Base-by-base conservation (phyloP, 1,140 invertebrate species). In the Heliconius eleuchia region DNA sequence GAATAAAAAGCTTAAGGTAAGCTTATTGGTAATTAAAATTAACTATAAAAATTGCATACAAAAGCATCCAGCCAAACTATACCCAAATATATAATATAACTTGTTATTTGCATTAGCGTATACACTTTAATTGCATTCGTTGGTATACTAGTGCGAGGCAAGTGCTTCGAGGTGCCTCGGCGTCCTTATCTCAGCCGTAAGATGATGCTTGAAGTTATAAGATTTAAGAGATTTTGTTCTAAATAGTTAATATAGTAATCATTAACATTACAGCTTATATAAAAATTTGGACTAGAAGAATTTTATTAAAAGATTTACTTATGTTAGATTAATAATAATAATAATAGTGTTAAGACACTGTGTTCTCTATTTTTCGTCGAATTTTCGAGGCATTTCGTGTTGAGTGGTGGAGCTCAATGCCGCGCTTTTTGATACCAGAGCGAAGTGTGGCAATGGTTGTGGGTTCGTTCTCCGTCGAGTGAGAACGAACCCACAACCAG, bases 91-190 rank as follows among this genome's bases (percentile, higher is more conserved):
- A 39, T 71, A 71, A 71, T 30, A 39, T 39, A 71, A 71, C 66
- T 34, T 19, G 42, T 70, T 71, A 76, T 23, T 70, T 71, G 60
- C 37, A 76, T 50, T 72, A 66, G 30, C 27, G 30, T 46, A 76
- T 71, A 71, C 46, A 71, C 42, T 77, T 72, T 71, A 77, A 77
- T 77, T 27, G 75, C 57, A 39, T 77, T 77, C 46, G 66, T 72
- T 77, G 19, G n/a, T 77, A 77, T 39, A 72, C 5, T 71, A 34
- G 76, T 52, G 76, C 70, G 46, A 77, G 66, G 70, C 42, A 23
- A 71, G 70, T 46, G 76, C 76, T 77, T 55, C 42, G 60, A 71
- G 60, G 60, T 76, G 75, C 66, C 75, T 76, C 46, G 39, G 60
- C 42, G 23, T 71, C 71, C 71, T 71, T 76, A 76, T 76, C 75